phyloP scores from a whole-genome alignment of 2,888 invertebrate genomes.

The Perdita meconis region DNA sequence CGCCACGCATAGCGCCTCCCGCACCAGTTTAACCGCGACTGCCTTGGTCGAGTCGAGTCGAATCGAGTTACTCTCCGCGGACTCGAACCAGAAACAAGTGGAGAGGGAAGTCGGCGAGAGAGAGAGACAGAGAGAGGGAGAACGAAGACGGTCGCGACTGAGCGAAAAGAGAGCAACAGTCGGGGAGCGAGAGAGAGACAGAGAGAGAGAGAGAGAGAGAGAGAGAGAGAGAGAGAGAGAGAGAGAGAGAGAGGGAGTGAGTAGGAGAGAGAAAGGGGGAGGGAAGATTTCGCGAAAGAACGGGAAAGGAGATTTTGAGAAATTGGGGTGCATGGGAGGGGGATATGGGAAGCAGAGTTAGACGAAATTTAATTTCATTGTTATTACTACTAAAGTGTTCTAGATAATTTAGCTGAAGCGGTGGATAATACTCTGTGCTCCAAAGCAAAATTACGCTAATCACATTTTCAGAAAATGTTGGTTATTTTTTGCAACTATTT shows the following conservation, averaged over 20 bases:
- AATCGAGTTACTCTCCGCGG: conserved; percentile 72
- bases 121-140: conserved; percentile 8
- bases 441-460: no score
- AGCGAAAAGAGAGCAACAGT: conserved; percentile 15
- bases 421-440: no score
- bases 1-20: conserved; percentile 63
- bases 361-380: no score
- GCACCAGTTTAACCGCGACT: conserved; percentile 77
- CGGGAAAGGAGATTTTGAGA: no score
- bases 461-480: no score
- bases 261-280: not conserved
- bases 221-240: not conserved
- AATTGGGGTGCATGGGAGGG: no score
- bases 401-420: no score
- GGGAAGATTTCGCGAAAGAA: no score
- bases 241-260: not conserved
- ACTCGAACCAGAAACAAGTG: conserved; percentile 41
- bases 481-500: no score
- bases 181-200: conserved; percentile 4
- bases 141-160: conserved; percentile 15
- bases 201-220: conserved; percentile 24
- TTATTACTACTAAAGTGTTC: no score
- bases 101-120: conserved; percentile 30
- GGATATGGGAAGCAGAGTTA: no score
- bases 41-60: conserved; percentile 69